Conservation (phyloP, 2,888 invertebrate genomes). For the Dione vanillae region DNA sequence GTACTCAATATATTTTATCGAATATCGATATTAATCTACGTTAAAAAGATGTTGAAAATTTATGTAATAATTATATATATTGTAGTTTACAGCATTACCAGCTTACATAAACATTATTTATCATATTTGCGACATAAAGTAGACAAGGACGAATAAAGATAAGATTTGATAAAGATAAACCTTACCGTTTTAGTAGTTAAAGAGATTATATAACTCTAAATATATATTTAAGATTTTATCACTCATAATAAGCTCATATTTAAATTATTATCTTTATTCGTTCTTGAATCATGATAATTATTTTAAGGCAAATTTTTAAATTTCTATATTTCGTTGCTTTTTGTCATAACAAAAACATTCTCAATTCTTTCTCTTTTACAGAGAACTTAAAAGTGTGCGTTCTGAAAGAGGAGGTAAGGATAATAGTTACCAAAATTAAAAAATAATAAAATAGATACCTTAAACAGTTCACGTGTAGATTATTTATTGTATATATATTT, state of each 20-base stretch:
- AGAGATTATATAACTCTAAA: conserved; percentile 19
- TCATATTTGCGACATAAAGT: conserved; percentile 19
- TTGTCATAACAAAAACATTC: too few species aligned
- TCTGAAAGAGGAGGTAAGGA: too few species aligned
- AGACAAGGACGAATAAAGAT: conserved; percentile 17
- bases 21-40: conserved; percentile 12
- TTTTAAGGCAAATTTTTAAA: background rate
- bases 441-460: too few species aligned
- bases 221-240: conserved; percentile 8
- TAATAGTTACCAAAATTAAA: too few species aligned
- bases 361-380: too few species aligned
- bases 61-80: background rate
- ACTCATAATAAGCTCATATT: background rate
- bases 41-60: background rate
- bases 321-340: too few species aligned
- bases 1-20: background rate
- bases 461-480: too few species aligned
- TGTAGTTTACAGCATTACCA: background rate
- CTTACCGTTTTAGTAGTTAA: conserved; percentile 12
- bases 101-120: conserved; percentile 16
- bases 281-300: background rate
- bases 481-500: too few species aligned
- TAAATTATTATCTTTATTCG: background rate
- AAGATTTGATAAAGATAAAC: conserved; percentile 27
- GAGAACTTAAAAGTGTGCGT: too few species aligned